Evolutionary conservation across 2,888 invertebrate species (phyloP).

Genomic region (Mesorhabditis belari): DNA sequence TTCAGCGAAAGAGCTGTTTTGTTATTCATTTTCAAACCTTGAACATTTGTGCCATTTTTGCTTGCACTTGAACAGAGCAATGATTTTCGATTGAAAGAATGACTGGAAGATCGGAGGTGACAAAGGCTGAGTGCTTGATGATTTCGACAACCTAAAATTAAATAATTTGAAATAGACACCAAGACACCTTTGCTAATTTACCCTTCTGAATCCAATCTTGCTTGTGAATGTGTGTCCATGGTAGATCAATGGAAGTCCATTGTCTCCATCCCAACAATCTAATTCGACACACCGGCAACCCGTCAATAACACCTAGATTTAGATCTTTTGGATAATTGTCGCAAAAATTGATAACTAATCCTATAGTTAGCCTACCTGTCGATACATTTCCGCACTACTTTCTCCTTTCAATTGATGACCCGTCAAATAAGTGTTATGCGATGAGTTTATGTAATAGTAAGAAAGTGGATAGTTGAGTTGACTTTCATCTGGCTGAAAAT

Average conservation of each 20-base stretch:
- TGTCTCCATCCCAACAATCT: conserved; percentile 94
- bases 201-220: conserved; percentile 76
- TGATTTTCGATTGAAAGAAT: conserved; percentile 91
- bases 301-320: conserved; percentile 68
- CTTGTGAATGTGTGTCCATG: conserved; percentile 93
- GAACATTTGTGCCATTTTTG: conserved; percentile 89
- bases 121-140: conserved; percentile 84
- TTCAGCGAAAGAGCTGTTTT: not conserved
- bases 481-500: conserved; percentile 62
- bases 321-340: not conserved
- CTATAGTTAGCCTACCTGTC: conserved; percentile 65
- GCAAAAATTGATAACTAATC: not conserved
- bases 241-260: conserved; percentile 88
- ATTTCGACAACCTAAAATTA: conserved; percentile 76
- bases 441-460: conserved; percentile 87
- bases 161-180: no score
- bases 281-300: conserved; percentile 90
- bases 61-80: conserved; percentile 85
- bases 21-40: conserved; percentile 61
- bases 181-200: conserved; percentile 1
- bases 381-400: conserved; percentile 85
- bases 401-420: conserved; percentile 92
- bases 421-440: conserved; percentile 89
- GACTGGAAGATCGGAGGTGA: conserved; percentile 82
- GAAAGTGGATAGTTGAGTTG: conserved; percentile 82